Evolutionary conservation across 1,140 invertebrate genomes (phyloP), one percentile per base, ranked within the genome.

Genomic region (Drosophila quadrilineata): DNA sequence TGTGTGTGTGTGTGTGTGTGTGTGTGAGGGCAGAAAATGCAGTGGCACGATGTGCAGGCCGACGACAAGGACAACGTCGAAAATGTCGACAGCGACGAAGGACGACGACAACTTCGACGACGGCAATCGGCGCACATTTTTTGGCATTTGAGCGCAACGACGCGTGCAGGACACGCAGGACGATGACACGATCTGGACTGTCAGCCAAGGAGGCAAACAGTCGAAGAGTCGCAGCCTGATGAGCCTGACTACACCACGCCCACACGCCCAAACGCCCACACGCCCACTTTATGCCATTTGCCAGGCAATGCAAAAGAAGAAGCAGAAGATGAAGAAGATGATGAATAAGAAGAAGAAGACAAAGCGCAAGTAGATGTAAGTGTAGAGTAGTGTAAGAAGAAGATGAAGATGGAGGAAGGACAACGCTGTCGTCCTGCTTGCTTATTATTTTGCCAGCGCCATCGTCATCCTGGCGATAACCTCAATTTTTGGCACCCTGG

Each of bases 401-500:
- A n/a, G n/a, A n/a, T n/a, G n/a, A n/a, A n/a, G n/a, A n/a, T n/a
- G n/a, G n/a, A n/a, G n/a, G n/a, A n/a, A n/a, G n/a, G n/a, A 29
- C 21, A 33, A 31, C 10, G 46, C 36, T 59, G 28, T 33, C 54
- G 46, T 43, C 48, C 46, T 60, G 43, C 40, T 67, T 59, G 49
- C 50, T 73, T 58, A 64, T 48, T 69, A 56, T 57, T 63, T 71
- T 59, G 53, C 54, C 62, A 43, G 43, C 35, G 57, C 35, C 52
- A 24, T 40, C 58, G 58, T 58, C 43, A 62, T 63, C 58, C 57
- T 63, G 48, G 79, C 79, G 77, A 82, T 82, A 82, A 82, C 77
- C 77, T 82, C 77, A 82, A 82, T 84, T 82, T 82, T 82, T 82
- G 77, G 77, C 77, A 82, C 79, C 70, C 73, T 73, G 73, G 77